Base-by-base conservation (phyloP, 2,888 invertebrate genomes). In the Baccha elongata region DNA sequence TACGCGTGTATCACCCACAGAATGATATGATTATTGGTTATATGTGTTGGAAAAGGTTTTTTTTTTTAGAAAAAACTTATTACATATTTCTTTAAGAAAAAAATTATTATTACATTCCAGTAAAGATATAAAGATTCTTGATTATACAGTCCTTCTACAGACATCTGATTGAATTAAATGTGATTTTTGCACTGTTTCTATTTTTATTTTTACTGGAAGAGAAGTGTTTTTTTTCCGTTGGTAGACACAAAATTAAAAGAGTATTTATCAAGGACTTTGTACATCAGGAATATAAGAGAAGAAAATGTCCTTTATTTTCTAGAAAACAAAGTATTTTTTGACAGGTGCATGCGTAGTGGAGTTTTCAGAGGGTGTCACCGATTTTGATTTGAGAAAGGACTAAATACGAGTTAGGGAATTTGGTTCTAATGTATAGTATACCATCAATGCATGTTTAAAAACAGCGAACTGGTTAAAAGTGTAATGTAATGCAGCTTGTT, bases 181-280 rank as follows among this genome's bases (percentile, higher is more conserved):
- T 78, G 55, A 50, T 72, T 78, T 78, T 55, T 44, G 65, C 71
- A 83, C 72, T 83, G 83, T 46, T 65, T 76, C 52, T 17, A 35
- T 62, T 15, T 50, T 26, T 58, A 29, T 26, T 46, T n/a, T 46
- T 11, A 2, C n/a, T 6, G 2, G 5, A 44, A 52, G 44, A 62
- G 72, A 52, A 13, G 8, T 1, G n/a, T n/a, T n/a, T n/a, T n/a
- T n/a, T n/a, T n/a, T n/a, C 29, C 4, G 29, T 26, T 26, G 29
- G 8, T 1, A 32, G 8, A 32, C n/a, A 32, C 8, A 32, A 32
- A 8, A 32, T 7, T 32, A 15, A 46, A 32, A 68, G 62, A 69
- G 69, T 53, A 52, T 19, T 23, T 69, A 13, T 53, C 76, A 76
- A 69, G 76, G 71, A 71, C 50, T 76, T 15, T 11, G 35, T 11